Base-by-base conservation (phyloP, 2,888 invertebrate species). In the Lasioglossum lativentre region DNA sequence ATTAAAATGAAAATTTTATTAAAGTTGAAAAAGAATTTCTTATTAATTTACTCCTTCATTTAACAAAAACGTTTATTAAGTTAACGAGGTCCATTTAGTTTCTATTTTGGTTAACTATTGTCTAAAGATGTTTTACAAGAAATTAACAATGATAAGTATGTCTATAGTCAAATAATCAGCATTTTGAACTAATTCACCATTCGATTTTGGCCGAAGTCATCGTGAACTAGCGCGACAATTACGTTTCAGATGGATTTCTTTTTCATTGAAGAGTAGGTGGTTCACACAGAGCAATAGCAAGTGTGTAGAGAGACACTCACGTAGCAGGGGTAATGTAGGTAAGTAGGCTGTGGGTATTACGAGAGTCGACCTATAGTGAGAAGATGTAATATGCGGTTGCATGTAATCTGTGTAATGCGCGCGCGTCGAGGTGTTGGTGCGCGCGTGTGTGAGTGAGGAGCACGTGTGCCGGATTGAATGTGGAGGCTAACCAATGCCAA, bases 321-420 rank as follows among this genome's bases (percentile, higher is more conserved):
- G 45, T 68, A 75, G 77, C 52, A 70, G 83, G 85, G 76, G 66
- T 94, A 94, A 95, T 95, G 94, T 95, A 95, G 95, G 95, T 95
- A 95, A 95, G 95, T 95, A 93, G 94, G 94, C 94, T 95, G 93
- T 93, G 93, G 92, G 94, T 93, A 94, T 94, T 93, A 94, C 91
- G 91, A 93, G 92, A 94, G 92, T 92, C 92, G 91, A 91, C 88
- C 90, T 86, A 88, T 85, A 89, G 82, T 82, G 88, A 87, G 85
- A 88, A 88, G 87, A 90, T 90, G 90, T 91, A 90, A 90, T 83
- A 88, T 78, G 88, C 83, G 79, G 83, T 82, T 80, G 74, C 89
- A 82, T 90, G 83, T 78, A 87, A 90, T 89, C 72, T 71, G 82
- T 82, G 78, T 80, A 75, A 66, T 80, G 76, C 45, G 42, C 42